Evolutionary conservation across 2,113 vertebrate species (phyloP).

Genomic region (Rafetus swinhoei): DNA sequence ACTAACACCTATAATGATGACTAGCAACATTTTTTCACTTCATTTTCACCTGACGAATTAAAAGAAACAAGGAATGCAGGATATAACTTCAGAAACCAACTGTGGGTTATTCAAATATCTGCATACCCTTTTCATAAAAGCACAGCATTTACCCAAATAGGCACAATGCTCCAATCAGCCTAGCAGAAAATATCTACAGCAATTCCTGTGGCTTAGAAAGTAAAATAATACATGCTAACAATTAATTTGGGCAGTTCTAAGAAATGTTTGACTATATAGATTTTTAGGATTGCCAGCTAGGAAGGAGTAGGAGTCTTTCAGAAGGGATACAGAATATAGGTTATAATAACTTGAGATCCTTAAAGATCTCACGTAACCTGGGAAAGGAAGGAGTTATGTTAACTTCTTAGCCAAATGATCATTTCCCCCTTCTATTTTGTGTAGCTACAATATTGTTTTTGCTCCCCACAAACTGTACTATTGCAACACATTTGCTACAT

Average conservation of each 20-base stretch:
- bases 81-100: neutral
- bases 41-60: neutral
- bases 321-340: neutral
- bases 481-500: fast-evolving
- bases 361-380: neutral
- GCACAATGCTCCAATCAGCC: neutral
- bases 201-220: neutral
- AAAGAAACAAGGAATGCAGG: neutral
- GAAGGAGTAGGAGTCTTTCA: neutral
- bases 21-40: neutral
- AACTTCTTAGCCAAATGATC: neutral
- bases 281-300: neutral
- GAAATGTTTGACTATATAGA: neutral
- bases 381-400: neutral
- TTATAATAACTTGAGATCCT: fast-evolving
- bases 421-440: neutral
- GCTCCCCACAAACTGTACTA: neutral
- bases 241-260: neutral
- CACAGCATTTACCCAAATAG: neutral
- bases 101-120: neutral
- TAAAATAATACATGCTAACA: neutral
- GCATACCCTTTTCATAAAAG: neutral
- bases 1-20: neutral
- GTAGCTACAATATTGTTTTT: neutral
- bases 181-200: neutral